phyloP scores from a whole-genome alignment of 1,140 invertebrate species.

The Cotesia chilonis region DNA sequence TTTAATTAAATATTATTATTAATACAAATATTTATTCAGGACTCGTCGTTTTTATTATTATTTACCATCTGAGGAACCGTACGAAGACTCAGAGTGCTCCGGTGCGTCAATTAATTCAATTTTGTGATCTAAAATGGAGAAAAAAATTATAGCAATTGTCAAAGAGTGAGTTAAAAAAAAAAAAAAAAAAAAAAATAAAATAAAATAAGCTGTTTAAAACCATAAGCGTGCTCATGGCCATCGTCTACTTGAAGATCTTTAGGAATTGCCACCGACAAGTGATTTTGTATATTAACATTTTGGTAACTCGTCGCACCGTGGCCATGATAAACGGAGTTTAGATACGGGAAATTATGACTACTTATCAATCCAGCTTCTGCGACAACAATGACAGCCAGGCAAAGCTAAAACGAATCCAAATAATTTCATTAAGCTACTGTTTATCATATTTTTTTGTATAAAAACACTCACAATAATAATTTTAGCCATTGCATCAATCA shows the following conservation, averaged over 20 bases:
- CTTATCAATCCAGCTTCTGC: slow-evolving; percentile 49
- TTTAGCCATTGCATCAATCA: not conserved
- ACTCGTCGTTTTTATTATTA: not conserved
- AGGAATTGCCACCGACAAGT: slow-evolving; percentile 44
- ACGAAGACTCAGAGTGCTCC: no score
- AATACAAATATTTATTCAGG: no score
- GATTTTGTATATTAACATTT: slow-evolving; percentile 49
- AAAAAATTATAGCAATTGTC: no score
- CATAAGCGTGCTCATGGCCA: slow-evolving; percentile 32
- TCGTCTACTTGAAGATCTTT: slow-evolving; percentile 42
- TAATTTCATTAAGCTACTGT: no score
- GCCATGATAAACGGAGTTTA: slow-evolving; percentile 52
- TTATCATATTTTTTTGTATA: not conserved
- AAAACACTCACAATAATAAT: slow-evolving; percentile 1
- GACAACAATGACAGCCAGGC: slow-evolving; percentile 35
- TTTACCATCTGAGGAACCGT: no score
- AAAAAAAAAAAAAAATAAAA: no score
- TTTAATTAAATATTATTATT: slow-evolving; percentile 15
- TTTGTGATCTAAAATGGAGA: no score
- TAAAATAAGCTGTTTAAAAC: not conserved
- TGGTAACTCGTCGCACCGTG: slow-evolving; percentile 58
- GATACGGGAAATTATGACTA: slow-evolving; percentile 51
- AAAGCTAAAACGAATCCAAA: slow-evolving; percentile 41
- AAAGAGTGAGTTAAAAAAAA: no score
- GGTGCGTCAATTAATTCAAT: no score